Percentiles rank a stretch among this genome's conserved stretches.
phyloP scores from a whole-genome alignment of 2,888 invertebrate genomes.

The Eremobia ochroleuca region DNA sequence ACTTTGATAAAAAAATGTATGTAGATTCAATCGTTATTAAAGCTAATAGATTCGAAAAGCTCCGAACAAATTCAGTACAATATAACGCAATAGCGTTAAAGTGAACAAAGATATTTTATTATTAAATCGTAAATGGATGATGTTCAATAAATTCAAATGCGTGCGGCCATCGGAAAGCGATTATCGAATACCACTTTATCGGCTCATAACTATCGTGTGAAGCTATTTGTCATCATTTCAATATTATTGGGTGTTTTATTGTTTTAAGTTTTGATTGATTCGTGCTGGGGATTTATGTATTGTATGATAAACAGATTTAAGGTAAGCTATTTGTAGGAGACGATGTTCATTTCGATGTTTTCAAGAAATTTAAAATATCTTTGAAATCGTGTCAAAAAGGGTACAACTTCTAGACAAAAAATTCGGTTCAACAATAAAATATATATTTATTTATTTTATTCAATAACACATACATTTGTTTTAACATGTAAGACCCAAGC shows the following conservation, averaged over 20 bases:
- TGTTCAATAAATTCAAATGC: constrained; percentile 64
- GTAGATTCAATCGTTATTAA: neutral
- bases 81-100: too few relatives aligned
- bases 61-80: neutral
- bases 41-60: constrained; percentile 9
- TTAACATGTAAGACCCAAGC: too few relatives aligned
- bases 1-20: neutral
- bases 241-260: constrained; percentile 10
- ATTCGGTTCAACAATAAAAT: too few relatives aligned
- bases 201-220: constrained; percentile 19
- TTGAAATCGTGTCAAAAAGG: neutral
- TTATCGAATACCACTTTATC: constrained; percentile 63
- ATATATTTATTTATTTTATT: too few relatives aligned
- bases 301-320: neutral
- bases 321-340: neutral
- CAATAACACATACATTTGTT: too few relatives aligned
- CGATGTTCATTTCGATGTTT: too few relatives aligned
- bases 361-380: neutral
- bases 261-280: constrained; percentile 16
- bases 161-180: constrained; percentile 58
- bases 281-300: neutral
- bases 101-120: constrained; percentile 44
- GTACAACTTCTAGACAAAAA: too few relatives aligned
- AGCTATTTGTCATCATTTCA: constrained; percentile 44
- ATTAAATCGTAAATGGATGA: constrained; percentile 44